Evolutionary conservation across 2,888 invertebrate species (phyloP).

Genomic region (Euclidia mi): DNA sequence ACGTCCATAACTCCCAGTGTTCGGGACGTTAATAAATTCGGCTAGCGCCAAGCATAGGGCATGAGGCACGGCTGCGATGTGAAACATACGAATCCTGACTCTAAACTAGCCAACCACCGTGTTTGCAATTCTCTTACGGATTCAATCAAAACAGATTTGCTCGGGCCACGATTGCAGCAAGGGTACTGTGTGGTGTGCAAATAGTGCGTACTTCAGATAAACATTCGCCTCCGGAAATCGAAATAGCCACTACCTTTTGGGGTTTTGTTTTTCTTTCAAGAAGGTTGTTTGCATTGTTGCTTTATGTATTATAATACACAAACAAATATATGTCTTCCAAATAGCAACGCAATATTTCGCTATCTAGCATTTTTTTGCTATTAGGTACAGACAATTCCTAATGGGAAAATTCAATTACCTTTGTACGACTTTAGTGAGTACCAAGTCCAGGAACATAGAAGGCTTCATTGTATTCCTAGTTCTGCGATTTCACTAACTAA

Average conservation of each 20-base stretch:
- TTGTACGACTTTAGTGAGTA: too few relatives aligned
- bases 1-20: conserved; percentile 1
- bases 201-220: background rate
- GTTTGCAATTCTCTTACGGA: conserved; percentile 17
- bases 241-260: background rate
- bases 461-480: too few relatives aligned
- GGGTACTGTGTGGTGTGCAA: background rate
- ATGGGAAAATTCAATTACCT: too few relatives aligned
- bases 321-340: too few relatives aligned
- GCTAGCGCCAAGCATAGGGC: conserved; percentile 3
- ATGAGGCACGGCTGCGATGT: conserved; percentile 1
- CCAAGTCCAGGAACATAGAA: too few relatives aligned
- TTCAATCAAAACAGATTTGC: conserved; percentile 11
- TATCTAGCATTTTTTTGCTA: too few relatives aligned
- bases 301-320: too few relatives aligned
- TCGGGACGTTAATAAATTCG: conserved; percentile 7
- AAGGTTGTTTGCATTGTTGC: background rate
- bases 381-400: too few relatives aligned
- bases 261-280: background rate
- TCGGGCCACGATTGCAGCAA: conserved; percentile 1
- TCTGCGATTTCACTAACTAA: too few relatives aligned
- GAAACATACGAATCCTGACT: background rate
- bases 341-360: too few relatives aligned
- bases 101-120: conserved; percentile 5
- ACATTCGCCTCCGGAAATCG: conserved; percentile 1